A percentile compares a stretch with the other conserved stretches of the same genome.
These are phyloP conservation scores for Arnoldichthys spilopterus DNA, from an alignment of 2,797 vertebrate species.

Conservation along the genomic window DNA sequence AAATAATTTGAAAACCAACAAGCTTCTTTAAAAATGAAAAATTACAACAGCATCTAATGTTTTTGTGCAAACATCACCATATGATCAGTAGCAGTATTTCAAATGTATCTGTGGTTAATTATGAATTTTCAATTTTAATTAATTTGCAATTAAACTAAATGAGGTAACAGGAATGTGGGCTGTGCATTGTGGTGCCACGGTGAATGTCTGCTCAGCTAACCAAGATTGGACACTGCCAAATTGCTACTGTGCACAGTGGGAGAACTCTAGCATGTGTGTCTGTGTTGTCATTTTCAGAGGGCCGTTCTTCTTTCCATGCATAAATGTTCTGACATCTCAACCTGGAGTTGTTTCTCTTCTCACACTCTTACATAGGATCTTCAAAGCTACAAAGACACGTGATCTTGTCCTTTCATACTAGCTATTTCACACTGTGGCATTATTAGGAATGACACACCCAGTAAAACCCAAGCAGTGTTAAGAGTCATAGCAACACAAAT, in stretches of 20 bases:
- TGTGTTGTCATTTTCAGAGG: conserved; percentile 2
- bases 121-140: not conserved
- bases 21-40: not conserved
- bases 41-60: not conserved
- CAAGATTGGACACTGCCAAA: conserved; percentile 14
- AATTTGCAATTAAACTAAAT: not conserved
- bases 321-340: conserved; percentile 11
- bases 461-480: not conserved
- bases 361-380: not conserved
- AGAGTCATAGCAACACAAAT: not conserved
- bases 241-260: conserved; percentile 23
- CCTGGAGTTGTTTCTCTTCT: not conserved
- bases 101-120: not conserved
- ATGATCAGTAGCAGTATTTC: not conserved
- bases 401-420: not conserved
- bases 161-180: not conserved
- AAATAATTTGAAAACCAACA: not conserved
- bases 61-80: not conserved
- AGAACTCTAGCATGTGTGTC: not conserved
- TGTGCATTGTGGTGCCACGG: not conserved
- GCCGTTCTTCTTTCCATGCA: not conserved
- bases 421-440: not conserved
- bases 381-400: not conserved
- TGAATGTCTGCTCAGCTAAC: conserved; percentile 1
- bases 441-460: not conserved